Evolutionary conservation across 2,113 vertebrate species (phyloP), one percentile per base, ranked within the genome.

Genomic region (Triplophysa dalaica): DNA sequence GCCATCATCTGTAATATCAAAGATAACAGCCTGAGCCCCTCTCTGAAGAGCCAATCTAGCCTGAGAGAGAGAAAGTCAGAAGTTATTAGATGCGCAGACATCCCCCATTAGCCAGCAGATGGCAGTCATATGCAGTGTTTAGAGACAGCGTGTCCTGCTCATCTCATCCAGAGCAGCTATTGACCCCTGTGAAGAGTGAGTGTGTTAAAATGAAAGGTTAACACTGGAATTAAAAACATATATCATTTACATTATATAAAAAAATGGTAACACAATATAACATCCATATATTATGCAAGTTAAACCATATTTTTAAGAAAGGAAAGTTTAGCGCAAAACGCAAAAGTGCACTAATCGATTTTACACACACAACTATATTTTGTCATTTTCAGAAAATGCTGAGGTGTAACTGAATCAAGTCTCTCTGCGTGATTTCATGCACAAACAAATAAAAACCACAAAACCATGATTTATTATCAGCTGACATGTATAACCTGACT

Each of bases 11-110:
- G 94, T 96, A 85, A 99, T 94, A 84, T 98, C 98, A 61, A 99
- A 99, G 85, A 99, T 98, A 70, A 99, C 94, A 0, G 98, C 98
- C 14, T 93, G 94, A 75, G 98, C 97, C 81, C 98, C 98, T 83
- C 97, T 94, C 64, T 98, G 93, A 70, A 97, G 91, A 0, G 97
- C 97, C 93, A 99, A 94, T 68, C 93, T 95, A 75, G 97, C 97
- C 98, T 99, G 90, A 82, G 72, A 16, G 22, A 48, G 60, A 19
- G 29, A 11, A 24, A 3, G 29, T 87, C 54, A 58, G 24, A 29
- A 21, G 12, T 78, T 52, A 66, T n/a, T 26, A 43, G 24, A 21
- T 21, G 29, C 26, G 19, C 7, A 78, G 17, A 68, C 41, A 26
- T 70, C 16, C 13, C 13, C 13, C 13, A 17, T 16, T 2, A 24